Base-by-base conservation (phyloP, 37 sponge, comb jelly and placozoan genomes). In the Amphimedon queenslandica region DNA sequence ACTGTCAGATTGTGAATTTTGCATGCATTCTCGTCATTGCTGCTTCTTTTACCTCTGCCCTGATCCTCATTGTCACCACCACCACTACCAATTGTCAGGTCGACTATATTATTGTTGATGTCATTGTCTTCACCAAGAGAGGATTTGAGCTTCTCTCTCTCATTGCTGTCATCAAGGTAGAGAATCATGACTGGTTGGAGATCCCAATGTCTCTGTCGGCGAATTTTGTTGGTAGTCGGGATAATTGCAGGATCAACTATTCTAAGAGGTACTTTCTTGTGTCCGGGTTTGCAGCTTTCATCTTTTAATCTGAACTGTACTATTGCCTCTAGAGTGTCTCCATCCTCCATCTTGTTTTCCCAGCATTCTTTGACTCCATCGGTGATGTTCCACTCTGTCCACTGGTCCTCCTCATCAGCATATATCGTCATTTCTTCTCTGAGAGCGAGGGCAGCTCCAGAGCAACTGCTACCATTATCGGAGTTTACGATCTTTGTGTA, bases 381-480 rank as follows among this genome's bases (percentile, higher is more conserved):
- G 2, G 78, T 84, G 25, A 84, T 31, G 58, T 84, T 51, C 27
- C 77, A 64, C 41, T 84, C 84, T 25, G 63, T 5, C 72, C 72
- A 84, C 11, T 55, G 55, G 51, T 43, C 58, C 20, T 70, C 66
- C 0, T 35, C 31, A 10, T 20, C 34, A 10, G 41, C 66, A 34
- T 70, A 71, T 20, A 37, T 34, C 13, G 40, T 55, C 24, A 40
- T 18, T 2, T 73, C 40, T 40, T 0, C 23, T 11, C 6, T 18
- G 40, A 5, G 10, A 23, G 21, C 4, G 6, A 39, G 4, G 3
- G 29, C 47, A 69, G 10, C 42, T 8, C 29, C 30, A 20, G 29
- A 21, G 63, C 58, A 74, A 40, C 34, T 55, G 58, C 67, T 33
- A 43, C 21, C 13, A 31, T 34, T 39, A 36, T 11, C 28, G 2